A percentile compares a stretch with the other conserved stretches of the same genome.
These are phyloP conservation scores for Synodontis membranacea DNA, from an alignment of 2,113 vertebrate genomes.

Conservation along the genomic window DNA sequence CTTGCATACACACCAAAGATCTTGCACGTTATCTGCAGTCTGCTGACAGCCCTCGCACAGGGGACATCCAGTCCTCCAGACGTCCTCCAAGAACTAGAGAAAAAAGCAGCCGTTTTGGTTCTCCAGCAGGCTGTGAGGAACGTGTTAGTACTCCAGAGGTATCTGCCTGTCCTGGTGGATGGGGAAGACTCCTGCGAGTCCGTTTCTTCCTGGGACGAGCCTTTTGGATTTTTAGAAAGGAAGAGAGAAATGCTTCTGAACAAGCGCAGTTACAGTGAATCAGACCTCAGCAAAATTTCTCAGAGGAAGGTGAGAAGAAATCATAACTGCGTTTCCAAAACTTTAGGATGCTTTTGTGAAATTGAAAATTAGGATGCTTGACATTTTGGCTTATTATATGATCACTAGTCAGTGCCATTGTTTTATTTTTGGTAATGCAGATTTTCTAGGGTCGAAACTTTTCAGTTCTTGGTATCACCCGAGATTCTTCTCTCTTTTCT, in stretches of 20 bases:
- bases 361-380: not conserved
- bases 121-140: slow-evolving; percentile 67
- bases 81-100: slow-evolving; percentile 69
- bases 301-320: slow-evolving; percentile 57
- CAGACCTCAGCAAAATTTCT: slow-evolving; percentile 72
- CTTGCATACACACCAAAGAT: slow-evolving; percentile 77
- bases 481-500: slow-evolving; percentile 31
- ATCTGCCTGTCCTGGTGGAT: slow-evolving; percentile 62
- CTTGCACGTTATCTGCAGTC: slow-evolving; percentile 72
- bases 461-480: not conserved
- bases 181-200: slow-evolving; percentile 48
- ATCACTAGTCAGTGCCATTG: not conserved
- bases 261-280: slow-evolving; percentile 77
- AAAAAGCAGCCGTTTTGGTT: slow-evolving; percentile 60
- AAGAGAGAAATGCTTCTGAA: slow-evolving; percentile 69
- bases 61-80: slow-evolving; percentile 63
- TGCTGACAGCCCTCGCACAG: slow-evolving; percentile 68
- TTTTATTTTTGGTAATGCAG: slow-evolving; percentile 54
- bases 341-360: not conserved
- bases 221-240: slow-evolving; percentile 66
- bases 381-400: not conserved
- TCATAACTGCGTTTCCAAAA: not conserved
- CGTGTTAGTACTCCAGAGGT: slow-evolving; percentile 65
- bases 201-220: slow-evolving; percentile 70
- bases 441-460: not conserved